phyloP scores from a whole-genome alignment of 2,113 vertebrate genomes.

The Malurus alboscapulatus region DNA sequence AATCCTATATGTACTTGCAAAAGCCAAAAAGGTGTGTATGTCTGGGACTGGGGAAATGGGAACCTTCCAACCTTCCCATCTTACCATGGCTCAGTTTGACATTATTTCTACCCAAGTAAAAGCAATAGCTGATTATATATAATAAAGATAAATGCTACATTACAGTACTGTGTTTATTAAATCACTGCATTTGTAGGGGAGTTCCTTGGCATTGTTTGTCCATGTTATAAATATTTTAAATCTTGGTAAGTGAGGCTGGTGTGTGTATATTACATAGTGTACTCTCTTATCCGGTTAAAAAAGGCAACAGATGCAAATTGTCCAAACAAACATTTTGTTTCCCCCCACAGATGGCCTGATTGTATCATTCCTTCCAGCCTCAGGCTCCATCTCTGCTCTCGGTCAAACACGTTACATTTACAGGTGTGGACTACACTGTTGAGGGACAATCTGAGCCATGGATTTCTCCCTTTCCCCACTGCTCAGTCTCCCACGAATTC shows the following conservation, averaged over 20 bases:
- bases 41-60: neutral
- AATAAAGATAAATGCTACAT: slow-evolving; percentile 67
- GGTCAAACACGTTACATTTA: neutral
- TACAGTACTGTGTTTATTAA: slow-evolving; percentile 74
- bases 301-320: slow-evolving; percentile 74
- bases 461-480: neutral
- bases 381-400: neutral
- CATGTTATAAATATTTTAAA: slow-evolving; percentile 78
- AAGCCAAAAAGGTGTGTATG: slow-evolving; percentile 32
- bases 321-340: slow-evolving; percentile 79
- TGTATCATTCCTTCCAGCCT: slow-evolving; percentile 17
- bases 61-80: slow-evolving; percentile 24
- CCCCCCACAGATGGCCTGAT: slow-evolving; percentile 64
- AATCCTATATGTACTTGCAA: neutral
- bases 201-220: slow-evolving; percentile 76
- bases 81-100: slow-evolving; percentile 40
- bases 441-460: rapidly evolving
- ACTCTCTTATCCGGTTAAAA: slow-evolving; percentile 69
- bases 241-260: slow-evolving; percentile 66
- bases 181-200: slow-evolving; percentile 64
- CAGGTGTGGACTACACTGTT: slow-evolving; percentile 8
- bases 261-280: slow-evolving; percentile 71
- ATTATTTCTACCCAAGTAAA: slow-evolving; percentile 42
- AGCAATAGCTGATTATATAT: slow-evolving; percentile 63
- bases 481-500: neutral